A percentile compares a stretch with the other conserved stretches of the same genome.
These are phyloP conservation scores for Simalia tracyae DNA, from an alignment of 2,797 vertebrate genomes.

Conservation along the genomic window DNA sequence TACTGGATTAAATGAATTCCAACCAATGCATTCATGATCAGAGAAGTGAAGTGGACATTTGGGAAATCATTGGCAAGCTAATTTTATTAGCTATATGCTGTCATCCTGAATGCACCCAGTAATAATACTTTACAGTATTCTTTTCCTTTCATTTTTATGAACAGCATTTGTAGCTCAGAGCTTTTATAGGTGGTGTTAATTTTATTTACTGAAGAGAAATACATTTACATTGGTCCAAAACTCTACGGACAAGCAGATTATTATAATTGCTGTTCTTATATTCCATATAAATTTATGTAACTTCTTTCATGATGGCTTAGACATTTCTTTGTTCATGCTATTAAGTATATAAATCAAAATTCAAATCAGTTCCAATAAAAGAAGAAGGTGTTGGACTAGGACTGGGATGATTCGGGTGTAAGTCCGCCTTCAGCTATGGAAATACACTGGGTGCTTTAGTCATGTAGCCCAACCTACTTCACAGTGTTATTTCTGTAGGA, in stretches of 20 bases:
- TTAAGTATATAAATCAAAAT: conserved; percentile 48
- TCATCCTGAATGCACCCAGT: neutral
- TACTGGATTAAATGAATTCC: neutral
- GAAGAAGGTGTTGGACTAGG: conserved; percentile 40
- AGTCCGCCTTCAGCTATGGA: neutral
- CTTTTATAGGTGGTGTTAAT: neutral
- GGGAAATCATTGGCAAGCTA: neutral
- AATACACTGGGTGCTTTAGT: neutral
- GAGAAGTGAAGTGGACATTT: neutral
- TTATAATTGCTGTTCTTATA: conserved; percentile 15
- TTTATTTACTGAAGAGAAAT: neutral
- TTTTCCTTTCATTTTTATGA: neutral
- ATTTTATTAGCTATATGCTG: neutral
- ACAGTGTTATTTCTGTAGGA: neutral
- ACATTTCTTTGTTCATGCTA: conserved; percentile 41
- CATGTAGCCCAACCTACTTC: neutral
- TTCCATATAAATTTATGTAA: conserved; percentile 18
- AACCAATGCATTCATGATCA: neutral
- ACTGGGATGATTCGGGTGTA: neutral
- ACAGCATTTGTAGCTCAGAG: conserved; percentile 11
- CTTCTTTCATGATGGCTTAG: conserved; percentile 39
- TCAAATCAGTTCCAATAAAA: conserved; percentile 60
- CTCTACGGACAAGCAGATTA: neutral
- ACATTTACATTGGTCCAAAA: conserved; percentile 3
- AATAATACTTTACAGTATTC: neutral